Conservation (phyloP, 1,140 invertebrate genomes). For the Drosophila sp. region DNA sequence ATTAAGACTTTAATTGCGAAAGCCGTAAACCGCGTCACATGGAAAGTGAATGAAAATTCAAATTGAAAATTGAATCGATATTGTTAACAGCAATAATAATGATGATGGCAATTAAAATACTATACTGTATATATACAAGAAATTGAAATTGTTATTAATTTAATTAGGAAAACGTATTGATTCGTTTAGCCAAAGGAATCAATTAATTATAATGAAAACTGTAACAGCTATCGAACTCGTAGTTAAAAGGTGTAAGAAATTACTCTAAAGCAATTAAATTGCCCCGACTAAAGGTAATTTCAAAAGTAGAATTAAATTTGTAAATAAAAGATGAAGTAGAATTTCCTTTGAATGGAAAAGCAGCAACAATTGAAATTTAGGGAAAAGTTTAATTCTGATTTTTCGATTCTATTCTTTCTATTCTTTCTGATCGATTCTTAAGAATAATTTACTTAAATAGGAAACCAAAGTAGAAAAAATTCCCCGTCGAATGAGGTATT, state of each 20-base stretch:
- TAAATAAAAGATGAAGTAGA: too few relatives aligned
- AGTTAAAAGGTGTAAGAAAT: background rate
- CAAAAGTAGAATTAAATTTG: too few relatives aligned
- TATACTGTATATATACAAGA: background rate
- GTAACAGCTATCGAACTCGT: background rate
- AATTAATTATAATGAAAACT: constrained; percentile 9
- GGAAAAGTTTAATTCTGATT: too few relatives aligned
- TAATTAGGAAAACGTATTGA: background rate
- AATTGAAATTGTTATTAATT: constrained; percentile 11
- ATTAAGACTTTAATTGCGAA: constrained; percentile 60
- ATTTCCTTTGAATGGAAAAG: too few relatives aligned
- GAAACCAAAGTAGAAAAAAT: too few relatives aligned
- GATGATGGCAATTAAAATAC: constrained; percentile 11
- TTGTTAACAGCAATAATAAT: constrained; percentile 2
- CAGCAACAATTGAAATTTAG: too few relatives aligned
- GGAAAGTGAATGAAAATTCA: constrained; percentile 54
- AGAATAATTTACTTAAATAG: too few relatives aligned
- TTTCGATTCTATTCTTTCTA: too few relatives aligned
- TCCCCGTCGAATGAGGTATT: too few relatives aligned
- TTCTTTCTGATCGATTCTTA: too few relatives aligned
- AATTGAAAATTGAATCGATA: constrained; percentile 30
- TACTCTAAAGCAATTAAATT: too few relatives aligned
- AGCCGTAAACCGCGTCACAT: constrained; percentile 20
- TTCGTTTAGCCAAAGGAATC: background rate
- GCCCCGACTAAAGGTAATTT: too few relatives aligned